phyloP scores from a whole-genome alignment of 1,140 invertebrate genomes.

The Nephila pilipes region DNA sequence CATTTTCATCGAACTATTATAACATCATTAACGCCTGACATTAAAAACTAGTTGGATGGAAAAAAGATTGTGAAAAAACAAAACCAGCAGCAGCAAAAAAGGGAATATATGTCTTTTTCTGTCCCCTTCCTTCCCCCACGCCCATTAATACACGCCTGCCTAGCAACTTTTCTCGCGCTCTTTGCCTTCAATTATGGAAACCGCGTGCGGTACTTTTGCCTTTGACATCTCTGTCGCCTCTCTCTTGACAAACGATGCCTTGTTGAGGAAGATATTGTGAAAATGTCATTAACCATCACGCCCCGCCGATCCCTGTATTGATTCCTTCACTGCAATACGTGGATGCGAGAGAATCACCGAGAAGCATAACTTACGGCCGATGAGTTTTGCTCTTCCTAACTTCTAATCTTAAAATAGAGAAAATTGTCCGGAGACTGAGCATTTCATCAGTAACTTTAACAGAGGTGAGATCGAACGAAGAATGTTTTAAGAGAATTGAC shows the following conservation, averaged over 20 bases:
- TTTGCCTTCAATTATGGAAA: slow-evolving; percentile 61
- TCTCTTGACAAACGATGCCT: slow-evolving; percentile 66
- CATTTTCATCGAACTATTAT: slow-evolving; percentile 50
- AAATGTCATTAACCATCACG: slow-evolving; percentile 69
- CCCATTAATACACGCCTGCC: slow-evolving; percentile 30
- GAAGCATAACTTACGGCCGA: slow-evolving; percentile 44
- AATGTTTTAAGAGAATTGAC: slow-evolving; percentile 4
- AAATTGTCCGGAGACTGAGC: slow-evolving; percentile 33
- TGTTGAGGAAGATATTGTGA: slow-evolving; percentile 71
- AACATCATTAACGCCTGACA: slow-evolving; percentile 39
- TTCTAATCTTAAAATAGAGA: slow-evolving; percentile 10
- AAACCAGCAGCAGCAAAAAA: background rate
- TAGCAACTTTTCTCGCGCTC: background rate
- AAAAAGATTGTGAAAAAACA: background rate
- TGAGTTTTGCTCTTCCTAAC: background rate
- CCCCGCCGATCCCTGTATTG: slow-evolving; percentile 55
- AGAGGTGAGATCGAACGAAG: background rate
- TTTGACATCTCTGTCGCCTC: slow-evolving; percentile 62
- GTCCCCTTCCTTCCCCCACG: background rate
- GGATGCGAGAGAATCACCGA: background rate
- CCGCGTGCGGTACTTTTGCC: slow-evolving; percentile 67
- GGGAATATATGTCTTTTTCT: slow-evolving; percentile 7
- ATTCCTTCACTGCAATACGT: background rate
- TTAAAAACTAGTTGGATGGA: slow-evolving; percentile 16
- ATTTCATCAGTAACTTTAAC: slow-evolving; percentile 37